Percentiles rank a stretch among this genome's conserved stretches.
phyloP scores from a whole-genome alignment of 1,140 invertebrate species.

The Periplaneta americana region DNA sequence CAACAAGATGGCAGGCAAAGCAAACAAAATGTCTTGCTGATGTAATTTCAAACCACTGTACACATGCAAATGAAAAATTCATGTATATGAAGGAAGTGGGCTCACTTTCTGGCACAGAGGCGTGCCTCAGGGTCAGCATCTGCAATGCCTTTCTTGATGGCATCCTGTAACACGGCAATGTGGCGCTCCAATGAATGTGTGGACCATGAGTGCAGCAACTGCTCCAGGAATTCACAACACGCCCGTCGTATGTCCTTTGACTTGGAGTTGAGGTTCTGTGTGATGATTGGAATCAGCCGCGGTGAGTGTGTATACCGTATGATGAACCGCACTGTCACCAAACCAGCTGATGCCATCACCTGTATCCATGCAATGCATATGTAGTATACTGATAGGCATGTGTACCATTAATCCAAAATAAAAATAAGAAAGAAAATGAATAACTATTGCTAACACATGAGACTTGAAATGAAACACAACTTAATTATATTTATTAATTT shows the following conservation, averaged over 20 bases:
- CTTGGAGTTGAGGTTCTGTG: slow-evolving; percentile 73
- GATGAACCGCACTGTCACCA: slow-evolving; percentile 83
- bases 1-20: too few relatives aligned
- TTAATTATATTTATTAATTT: too few relatives aligned
- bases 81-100: too few relatives aligned
- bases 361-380: slow-evolving; percentile 27
- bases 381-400: too few relatives aligned
- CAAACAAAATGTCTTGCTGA: too few relatives aligned
- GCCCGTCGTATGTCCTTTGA: slow-evolving; percentile 85
- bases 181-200: slow-evolving; percentile 77
- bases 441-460: too few relatives aligned
- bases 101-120: slow-evolving; percentile 62
- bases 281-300: slow-evolving; percentile 83
- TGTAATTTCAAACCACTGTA: too few relatives aligned
- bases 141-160: slow-evolving; percentile 80
- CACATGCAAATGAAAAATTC: too few relatives aligned
- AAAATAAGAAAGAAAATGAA: too few relatives aligned
- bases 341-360: slow-evolving; percentile 88
- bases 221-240: slow-evolving; percentile 78
- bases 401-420: too few relatives aligned
- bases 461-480: too few relatives aligned
- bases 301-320: slow-evolving; percentile 80
- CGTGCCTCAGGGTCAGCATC: slow-evolving; percentile 91
- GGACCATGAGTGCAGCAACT: slow-evolving; percentile 82
- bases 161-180: slow-evolving; percentile 68